Evolutionary conservation across 2,113 vertebrate genomes (phyloP).

Genomic region (Mesoclemmys tuberculata): DNA sequence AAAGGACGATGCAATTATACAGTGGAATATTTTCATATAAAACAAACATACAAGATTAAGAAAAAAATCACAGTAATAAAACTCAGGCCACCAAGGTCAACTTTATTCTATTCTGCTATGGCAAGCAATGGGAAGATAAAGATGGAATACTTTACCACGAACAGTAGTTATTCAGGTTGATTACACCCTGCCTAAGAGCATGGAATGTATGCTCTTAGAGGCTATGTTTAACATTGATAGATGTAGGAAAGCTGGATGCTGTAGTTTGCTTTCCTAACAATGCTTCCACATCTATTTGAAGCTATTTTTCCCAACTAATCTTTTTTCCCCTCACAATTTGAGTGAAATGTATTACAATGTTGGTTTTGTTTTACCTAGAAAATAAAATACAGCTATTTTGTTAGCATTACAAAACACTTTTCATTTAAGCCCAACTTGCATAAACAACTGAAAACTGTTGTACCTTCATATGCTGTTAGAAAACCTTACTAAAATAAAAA

Average conservation of each 20-base stretch:
- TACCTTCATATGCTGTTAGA: constrained; percentile 6
- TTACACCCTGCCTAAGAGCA: background rate
- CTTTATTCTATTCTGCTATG: background rate
- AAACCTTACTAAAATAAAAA: too few species aligned
- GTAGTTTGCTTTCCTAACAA: background rate
- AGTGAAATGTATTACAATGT: constrained; percentile 2
- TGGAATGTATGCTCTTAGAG: background rate
- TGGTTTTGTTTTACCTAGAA: background rate
- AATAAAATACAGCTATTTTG: constrained; percentile 35
- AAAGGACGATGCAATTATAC: background rate
- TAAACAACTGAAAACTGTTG: constrained; percentile 16
- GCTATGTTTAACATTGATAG: background rate
- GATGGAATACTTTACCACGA: background rate
- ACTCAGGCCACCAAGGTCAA: constrained; percentile 14
- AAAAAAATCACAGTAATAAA: constrained; percentile 23
- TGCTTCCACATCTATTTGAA: background rate
- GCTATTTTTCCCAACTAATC: constrained; percentile 18
- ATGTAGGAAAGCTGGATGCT: background rate
- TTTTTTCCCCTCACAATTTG: background rate
- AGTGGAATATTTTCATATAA: constrained; percentile 8
- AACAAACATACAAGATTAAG: constrained; percentile 18
- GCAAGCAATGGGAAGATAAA: constrained; percentile 6
- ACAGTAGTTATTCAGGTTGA: background rate
- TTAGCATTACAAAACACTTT: constrained; percentile 46
- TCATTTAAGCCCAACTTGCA: constrained; percentile 40